Evolutionary conservation across 2,797 vertebrate genomes (phyloP).

Genomic region (Danionella dracula): DNA sequence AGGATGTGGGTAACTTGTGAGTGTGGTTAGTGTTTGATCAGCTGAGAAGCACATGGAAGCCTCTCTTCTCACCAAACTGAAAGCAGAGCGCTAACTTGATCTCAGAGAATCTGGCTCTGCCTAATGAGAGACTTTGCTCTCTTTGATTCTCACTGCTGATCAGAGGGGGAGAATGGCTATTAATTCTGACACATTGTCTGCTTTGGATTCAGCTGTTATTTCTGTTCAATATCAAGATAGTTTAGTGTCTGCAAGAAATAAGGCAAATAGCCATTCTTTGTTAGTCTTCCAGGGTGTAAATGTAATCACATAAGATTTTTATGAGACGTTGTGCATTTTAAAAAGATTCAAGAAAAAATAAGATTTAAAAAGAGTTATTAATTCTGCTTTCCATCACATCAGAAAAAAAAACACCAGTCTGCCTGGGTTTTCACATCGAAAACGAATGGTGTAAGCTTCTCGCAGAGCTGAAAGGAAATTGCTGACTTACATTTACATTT

Average conservation of each 20-base stretch:
- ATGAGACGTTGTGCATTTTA: no score
- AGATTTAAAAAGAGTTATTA: no score
- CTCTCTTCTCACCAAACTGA: background rate
- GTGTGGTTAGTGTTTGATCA: slow-evolving; percentile 1
- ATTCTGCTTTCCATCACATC: no score
- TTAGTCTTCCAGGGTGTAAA: no score
- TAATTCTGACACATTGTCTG: background rate
- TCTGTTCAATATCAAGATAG: background rate
- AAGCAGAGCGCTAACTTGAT: background rate
- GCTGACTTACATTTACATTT: no score
- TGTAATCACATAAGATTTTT: no score
- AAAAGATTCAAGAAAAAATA: no score
- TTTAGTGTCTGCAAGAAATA: background rate
- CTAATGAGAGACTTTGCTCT: background rate
- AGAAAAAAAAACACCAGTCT: no score
- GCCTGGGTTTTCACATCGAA: no score
- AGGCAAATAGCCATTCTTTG: no score
- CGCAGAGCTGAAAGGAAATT: no score
- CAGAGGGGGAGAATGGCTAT: background rate
- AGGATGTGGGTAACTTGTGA: background rate
- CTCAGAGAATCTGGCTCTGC: background rate
- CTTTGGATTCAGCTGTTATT: background rate
- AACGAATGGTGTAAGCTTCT: no score
- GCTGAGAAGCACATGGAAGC: background rate
- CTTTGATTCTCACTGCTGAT: background rate